Base-by-base conservation (phyloP, 2,113 vertebrate genomes). In the Laterallus jamaicensis region DNA sequence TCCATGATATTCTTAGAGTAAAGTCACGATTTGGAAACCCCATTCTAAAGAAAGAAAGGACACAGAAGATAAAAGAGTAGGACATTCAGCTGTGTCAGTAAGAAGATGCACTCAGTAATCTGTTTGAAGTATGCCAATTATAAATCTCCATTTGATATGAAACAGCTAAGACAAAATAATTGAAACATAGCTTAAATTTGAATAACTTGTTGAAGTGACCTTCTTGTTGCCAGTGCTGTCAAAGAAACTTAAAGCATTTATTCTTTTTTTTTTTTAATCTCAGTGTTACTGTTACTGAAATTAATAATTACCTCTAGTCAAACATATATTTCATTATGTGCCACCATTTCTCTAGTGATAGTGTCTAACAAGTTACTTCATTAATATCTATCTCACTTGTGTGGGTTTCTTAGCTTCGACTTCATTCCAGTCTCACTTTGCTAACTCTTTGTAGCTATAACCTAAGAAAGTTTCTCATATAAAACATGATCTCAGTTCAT, bases 291-390 rank as follows among this genome's bases (percentile, higher is more conserved):
- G 70, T 80, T 80, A 77, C 37, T 94, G 50, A 92, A 88, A 94
- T 86, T 29, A 97, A 93, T 84, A 78, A 86, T 88, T 75, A 94
- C 32, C 40, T 88, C 86, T 90, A 47, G 78, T 47, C 59, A 92
- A 91, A 95, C 58, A 24, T 37, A 37, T 81, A 88, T 91, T 93
- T 88, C 26, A 80, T 86, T 95, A 85, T 94, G 24, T 8, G 1
- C 40, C 64, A 63, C 31, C 28, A 73, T 87, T 90, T 67, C 86
- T 66, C 89, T 76, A 63, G 79, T 91, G 69, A 78, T 60, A 56
- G 5, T 64, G 92, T 67, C 60, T 82, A 68, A 85, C 31, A 75
- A 79, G 82, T 88, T 79, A 76, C 42, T 95, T 90, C 64, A 90
- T 79, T 88, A 90, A 86, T 89, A 25, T 93, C 35, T 89, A 25